These are phyloP conservation scores for Chlorospingus flavigularis DNA, from an alignment of 2,797 vertebrate species.

Conservation along the genomic window DNA sequence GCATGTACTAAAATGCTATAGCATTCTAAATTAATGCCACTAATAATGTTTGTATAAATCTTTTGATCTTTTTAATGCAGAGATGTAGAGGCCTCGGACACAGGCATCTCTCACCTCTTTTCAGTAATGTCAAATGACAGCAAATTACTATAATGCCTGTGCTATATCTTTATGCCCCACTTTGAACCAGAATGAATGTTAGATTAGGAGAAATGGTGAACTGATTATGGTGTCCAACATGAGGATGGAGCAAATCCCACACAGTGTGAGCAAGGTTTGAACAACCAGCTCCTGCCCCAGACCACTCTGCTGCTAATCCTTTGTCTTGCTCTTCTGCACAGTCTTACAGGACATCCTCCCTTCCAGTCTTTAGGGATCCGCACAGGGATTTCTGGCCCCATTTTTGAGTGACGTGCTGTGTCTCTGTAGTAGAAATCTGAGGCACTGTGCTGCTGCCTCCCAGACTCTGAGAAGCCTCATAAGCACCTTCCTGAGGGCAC, in stretches of 20 bases:
- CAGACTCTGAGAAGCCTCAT: background rate
- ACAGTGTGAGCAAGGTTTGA: rapidly evolving
- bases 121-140: background rate
- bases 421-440: background rate
- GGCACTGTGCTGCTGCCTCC: background rate
- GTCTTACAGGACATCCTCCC: background rate
- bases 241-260: background rate
- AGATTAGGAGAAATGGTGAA: background rate
- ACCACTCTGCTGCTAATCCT: rapidly evolving
- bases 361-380: background rate
- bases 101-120: background rate
- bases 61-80: background rate
- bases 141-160: background rate
- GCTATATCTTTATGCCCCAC: background rate
- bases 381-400: rapidly evolving
- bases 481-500: background rate
- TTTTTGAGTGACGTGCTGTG: background rate
- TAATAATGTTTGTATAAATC: background rate
- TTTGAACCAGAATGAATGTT: background rate
- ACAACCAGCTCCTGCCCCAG: background rate
- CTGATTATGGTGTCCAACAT: background rate
- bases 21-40: background rate
- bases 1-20: background rate
- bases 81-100: background rate
- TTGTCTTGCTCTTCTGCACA: background rate